These are phyloP conservation scores for Schizopygopsis malacanthus DNA, from an alignment of 2,797 vertebrate species.

Conservation along the genomic window DNA sequence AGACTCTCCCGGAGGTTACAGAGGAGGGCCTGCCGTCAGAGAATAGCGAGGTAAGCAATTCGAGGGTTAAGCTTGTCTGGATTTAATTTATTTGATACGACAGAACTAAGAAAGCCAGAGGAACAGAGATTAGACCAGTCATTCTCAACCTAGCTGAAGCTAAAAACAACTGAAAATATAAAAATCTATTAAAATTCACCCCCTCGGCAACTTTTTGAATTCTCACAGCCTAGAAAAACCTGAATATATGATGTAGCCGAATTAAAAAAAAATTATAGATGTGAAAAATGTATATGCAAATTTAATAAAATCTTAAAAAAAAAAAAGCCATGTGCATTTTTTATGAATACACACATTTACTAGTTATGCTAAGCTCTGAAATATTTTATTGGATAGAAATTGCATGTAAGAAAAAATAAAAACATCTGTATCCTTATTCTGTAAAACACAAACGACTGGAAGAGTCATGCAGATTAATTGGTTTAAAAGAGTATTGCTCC, in stretches of 20 bases:
- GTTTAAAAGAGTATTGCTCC: background rate
- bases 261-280: no score
- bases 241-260: background rate
- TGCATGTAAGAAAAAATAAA: background rate
- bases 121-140: background rate
- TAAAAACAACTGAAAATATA: background rate
- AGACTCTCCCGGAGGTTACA: constrained; percentile 8
- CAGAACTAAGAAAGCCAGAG: background rate
- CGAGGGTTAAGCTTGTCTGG: background rate
- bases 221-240: background rate
- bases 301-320: background rate
- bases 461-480: background rate
- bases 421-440: background rate
- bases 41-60: constrained; percentile 36
- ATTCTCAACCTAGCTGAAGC: background rate
- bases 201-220: background rate
- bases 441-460: background rate
- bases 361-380: background rate
- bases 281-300: background rate
- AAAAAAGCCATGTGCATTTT: background rate
- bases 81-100: background rate
- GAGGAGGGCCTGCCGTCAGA: constrained; percentile 38
- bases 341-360: background rate
- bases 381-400: background rate
- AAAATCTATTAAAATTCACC: background rate